A percentile compares a stretch with the other conserved stretches of the same genome.
These are phyloP conservation scores for Hyperoplus immaculatus DNA, from an alignment of 2,797 vertebrate species.

Conservation along the genomic window DNA sequence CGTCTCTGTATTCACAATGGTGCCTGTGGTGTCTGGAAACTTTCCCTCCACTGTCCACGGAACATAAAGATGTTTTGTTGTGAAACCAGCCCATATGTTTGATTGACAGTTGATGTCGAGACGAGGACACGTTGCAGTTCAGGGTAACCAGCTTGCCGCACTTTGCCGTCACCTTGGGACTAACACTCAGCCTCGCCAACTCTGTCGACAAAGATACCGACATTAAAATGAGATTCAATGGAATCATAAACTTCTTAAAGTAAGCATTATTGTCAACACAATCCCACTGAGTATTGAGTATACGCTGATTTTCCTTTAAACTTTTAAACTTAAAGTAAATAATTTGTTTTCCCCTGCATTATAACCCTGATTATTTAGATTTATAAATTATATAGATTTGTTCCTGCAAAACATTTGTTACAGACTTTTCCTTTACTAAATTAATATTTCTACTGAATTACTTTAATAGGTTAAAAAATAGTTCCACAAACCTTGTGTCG, in stretches of 20 bases:
- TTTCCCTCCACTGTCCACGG: constrained; percentile 8
- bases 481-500: constrained; percentile 64
- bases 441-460: background rate
- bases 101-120: constrained; percentile 32
- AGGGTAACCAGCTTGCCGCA: constrained; percentile 59
- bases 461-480: background rate
- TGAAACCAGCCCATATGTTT: constrained; percentile 65
- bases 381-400: background rate
- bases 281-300: no score
- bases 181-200: constrained; percentile 40
- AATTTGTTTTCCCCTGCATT: background rate
- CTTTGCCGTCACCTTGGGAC: constrained; percentile 25
- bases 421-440: background rate
- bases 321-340: background rate
- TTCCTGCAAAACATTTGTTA: background rate
- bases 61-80: constrained; percentile 44
- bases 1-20: constrained; percentile 55
- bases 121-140: constrained; percentile 47
- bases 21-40: fast-evolving
- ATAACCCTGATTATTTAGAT: background rate
- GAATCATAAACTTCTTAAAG: background rate
- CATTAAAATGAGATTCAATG: background rate
- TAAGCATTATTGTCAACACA: no score
- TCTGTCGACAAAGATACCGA: constrained; percentile 49
- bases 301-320: background rate